Percentiles rank a stretch among this genome's conserved stretches.
phyloP scores from a whole-genome alignment of 2,113 vertebrate genomes.

The Gobiocypris rarus region DNA sequence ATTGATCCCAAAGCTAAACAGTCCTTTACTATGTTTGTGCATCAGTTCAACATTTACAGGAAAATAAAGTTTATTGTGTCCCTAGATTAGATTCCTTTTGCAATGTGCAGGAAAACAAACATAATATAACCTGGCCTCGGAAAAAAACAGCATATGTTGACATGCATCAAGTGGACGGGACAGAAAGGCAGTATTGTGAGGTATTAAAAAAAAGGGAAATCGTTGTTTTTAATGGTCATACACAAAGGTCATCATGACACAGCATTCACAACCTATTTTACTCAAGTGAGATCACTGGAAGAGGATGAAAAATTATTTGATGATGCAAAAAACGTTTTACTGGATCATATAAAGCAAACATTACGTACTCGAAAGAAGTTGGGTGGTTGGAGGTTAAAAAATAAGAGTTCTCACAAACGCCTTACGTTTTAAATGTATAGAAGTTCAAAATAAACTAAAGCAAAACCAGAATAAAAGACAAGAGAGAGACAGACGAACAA shows the following conservation, averaged over 20 bases:
- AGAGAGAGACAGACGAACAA: not conserved
- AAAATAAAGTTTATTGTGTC: constrained; percentile 3
- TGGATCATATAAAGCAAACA: not conserved
- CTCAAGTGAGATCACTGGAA: not conserved
- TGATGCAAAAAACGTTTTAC: not conserved
- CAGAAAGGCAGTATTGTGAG: not conserved
- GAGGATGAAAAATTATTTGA: not conserved
- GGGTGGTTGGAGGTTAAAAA: not conserved
- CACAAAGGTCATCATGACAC: not conserved
- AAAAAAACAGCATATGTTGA: not conserved
- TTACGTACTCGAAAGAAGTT: not conserved
- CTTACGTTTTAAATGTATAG: too few species aligned
- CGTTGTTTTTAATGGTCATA: not conserved
- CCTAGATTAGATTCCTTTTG: not conserved
- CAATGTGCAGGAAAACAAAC: constrained; percentile 15
- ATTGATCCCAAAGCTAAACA: constrained; percentile 11
- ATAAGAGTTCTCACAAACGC: not conserved
- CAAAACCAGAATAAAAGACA: not conserved
- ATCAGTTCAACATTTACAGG: constrained; percentile 33
- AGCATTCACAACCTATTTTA: too few species aligned
- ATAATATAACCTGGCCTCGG: constrained; percentile 8
- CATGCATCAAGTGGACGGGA: not conserved
- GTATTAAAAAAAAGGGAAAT: not conserved
- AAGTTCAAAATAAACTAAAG: too few species aligned
- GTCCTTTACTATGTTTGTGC: constrained; percentile 2